A percentile compares a stretch with the other conserved stretches of the same genome.
Evolutionary conservation across 2,888 invertebrate genomes (phyloP).

Genomic region (Drosophila testacea): DNA sequence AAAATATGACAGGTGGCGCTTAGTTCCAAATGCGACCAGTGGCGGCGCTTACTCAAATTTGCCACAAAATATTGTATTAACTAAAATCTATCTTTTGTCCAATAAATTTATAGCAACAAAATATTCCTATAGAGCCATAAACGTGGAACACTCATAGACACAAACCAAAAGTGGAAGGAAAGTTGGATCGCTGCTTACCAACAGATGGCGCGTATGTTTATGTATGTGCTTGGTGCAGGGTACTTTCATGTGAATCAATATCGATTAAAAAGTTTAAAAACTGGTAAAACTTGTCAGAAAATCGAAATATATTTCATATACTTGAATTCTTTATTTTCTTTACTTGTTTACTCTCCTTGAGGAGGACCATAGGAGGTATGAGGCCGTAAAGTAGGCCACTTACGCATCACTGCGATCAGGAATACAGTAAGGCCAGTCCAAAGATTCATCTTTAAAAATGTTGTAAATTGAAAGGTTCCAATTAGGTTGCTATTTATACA

Average conservation of each 20-base stretch:
- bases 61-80: too few relatives aligned
- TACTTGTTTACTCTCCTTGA: background rate
- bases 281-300: background rate
- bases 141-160: background rate
- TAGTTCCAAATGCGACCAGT: too few relatives aligned
- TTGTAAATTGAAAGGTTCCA: background rate
- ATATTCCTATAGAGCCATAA: too few relatives aligned
- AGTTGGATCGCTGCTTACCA: background rate
- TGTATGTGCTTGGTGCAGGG: too few relatives aligned
- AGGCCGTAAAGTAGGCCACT: too few relatives aligned
- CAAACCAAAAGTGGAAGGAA: conserved; percentile 19
- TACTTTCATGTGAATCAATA: too few relatives aligned
- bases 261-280: too few relatives aligned
- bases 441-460: background rate
- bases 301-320: background rate
- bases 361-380: too few relatives aligned
- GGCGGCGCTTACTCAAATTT: too few relatives aligned
- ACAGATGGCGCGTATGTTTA: conserved; percentile 35
- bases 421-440: background rate
- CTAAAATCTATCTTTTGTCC: too few relatives aligned
- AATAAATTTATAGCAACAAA: too few relatives aligned
- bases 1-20: too few relatives aligned
- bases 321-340: conserved; percentile 2
- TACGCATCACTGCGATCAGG: background rate
- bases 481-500: background rate